Conservation (phyloP, 2,888 invertebrate species). For the Orthonychiurus folsomi region DNA sequence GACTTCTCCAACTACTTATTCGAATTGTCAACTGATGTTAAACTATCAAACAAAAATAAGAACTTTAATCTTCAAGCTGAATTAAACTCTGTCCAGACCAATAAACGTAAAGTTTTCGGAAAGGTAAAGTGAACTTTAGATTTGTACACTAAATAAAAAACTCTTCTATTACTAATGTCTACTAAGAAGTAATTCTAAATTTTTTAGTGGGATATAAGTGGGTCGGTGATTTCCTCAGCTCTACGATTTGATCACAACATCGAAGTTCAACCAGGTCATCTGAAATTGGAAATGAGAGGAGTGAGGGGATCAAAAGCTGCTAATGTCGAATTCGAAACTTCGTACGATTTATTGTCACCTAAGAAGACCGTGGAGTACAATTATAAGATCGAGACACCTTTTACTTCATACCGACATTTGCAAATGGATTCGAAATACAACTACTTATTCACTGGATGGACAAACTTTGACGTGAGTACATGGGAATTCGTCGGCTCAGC, state of each 20-base stretch:
- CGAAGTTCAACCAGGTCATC: slow-evolving; percentile 23
- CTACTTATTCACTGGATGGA: slow-evolving; percentile 25
- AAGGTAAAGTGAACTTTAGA: slow-evolving; percentile 14
- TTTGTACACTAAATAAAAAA: slow-evolving; percentile 4
- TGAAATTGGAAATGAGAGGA: slow-evolving; percentile 21
- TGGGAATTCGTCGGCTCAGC: neutral
- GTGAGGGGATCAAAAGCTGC: slow-evolving; percentile 19
- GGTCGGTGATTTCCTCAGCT: slow-evolving; percentile 26
- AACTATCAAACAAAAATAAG: slow-evolving; percentile 27
- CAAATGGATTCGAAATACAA: slow-evolving; percentile 22
- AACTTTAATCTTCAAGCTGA: slow-evolving; percentile 25
- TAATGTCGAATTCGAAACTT: slow-evolving; percentile 22
- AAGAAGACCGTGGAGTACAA: slow-evolving; percentile 30
- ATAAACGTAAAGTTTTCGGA: slow-evolving; percentile 29
- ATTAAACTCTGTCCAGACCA: slow-evolving; percentile 27
- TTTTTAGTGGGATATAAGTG: slow-evolving; percentile 24
- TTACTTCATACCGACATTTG: slow-evolving; percentile 19
- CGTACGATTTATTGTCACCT: slow-evolving; percentile 29
- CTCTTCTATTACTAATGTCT: neutral
- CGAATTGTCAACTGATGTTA: slow-evolving; percentile 30
- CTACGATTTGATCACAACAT: slow-evolving; percentile 23
- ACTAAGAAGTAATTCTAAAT: too few species aligned
- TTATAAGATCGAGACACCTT: slow-evolving; percentile 32
- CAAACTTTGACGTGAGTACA: slow-evolving; percentile 27
- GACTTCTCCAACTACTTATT: slow-evolving; percentile 24